These are phyloP conservation scores for Melanocharis versteri DNA, from an alignment of 2,113 vertebrate species.

Conservation along the genomic window DNA sequence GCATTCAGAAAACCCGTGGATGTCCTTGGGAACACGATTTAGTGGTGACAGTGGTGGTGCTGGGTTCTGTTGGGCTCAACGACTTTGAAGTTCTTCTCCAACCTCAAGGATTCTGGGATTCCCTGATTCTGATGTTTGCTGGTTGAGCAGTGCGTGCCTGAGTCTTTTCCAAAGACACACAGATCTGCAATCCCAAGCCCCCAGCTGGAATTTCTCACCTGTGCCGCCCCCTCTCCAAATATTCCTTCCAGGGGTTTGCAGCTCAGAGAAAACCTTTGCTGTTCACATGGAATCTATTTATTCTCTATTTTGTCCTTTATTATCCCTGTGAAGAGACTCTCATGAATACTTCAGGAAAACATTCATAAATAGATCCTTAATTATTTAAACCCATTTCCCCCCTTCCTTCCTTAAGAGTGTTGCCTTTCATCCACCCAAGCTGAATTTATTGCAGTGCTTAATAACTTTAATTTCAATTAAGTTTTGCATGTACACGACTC, in stretches of 20 bases:
- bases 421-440: conserved; percentile 39
- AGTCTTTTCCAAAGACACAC: neutral
- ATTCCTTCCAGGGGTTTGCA: neutral
- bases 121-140: rapidly evolving
- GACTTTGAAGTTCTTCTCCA: neutral
- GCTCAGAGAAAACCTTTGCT: neutral
- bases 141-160: neutral
- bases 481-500: conserved; percentile 24
- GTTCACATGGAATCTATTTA: neutral
- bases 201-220: neutral
- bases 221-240: neutral
- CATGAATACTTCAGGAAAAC: conserved; percentile 47
- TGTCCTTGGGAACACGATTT: neutral
- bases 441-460: conserved; percentile 44
- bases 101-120: too few relatives aligned
- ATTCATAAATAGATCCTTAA: conserved; percentile 43
- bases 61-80: neutral
- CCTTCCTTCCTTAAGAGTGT: conserved; percentile 35
- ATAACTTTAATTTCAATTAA: conserved; percentile 61
- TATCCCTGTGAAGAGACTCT: neutral
- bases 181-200: neutral
- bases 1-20: rapidly evolving
- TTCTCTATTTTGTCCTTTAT: neutral
- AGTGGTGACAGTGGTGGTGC: neutral
- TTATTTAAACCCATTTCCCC: conserved; percentile 47